phyloP scores from a whole-genome alignment of 2,888 invertebrate species.

The Dolichomitus sp. region DNA sequence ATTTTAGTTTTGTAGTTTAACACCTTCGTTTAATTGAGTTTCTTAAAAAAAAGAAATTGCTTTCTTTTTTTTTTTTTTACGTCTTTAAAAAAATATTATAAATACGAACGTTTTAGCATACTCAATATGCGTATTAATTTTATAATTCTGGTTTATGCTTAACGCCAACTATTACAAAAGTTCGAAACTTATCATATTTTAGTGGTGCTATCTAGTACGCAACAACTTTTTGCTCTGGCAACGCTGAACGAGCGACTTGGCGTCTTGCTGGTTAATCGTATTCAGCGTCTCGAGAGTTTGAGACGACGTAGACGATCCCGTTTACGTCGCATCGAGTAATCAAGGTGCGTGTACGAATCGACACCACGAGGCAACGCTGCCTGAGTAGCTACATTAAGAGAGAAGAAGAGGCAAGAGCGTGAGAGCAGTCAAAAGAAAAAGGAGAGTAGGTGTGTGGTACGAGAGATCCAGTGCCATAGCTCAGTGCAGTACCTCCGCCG shows the following conservation, averaged over 20 bases:
- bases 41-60: too few species aligned
- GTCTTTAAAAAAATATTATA: too few species aligned
- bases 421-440: slow-evolving; percentile 20
- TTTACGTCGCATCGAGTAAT: slow-evolving; percentile 26
- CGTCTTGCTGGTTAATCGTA: slow-evolving; percentile 32
- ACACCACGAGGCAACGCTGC: slow-evolving; percentile 71
- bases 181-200: too few species aligned
- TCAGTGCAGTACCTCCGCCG: slow-evolving; percentile 8
- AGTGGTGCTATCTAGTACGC: neutral
- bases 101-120: too few species aligned
- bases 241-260: neutral
- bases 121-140: too few species aligned
- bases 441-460: neutral
- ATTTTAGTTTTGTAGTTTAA: too few species aligned
- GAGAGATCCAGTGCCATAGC: neutral
- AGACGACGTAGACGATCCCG: slow-evolving; percentile 24
- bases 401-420: slow-evolving; percentile 33
- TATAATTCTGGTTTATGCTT: too few species aligned
- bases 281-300: slow-evolving; percentile 39
- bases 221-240: neutral
- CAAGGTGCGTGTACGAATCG: slow-evolving; percentile 65
- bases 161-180: too few species aligned
- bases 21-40: too few species aligned
- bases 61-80: too few species aligned
- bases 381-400: slow-evolving; percentile 75